These are phyloP conservation scores for Ametastegia equiseti DNA, from an alignment of 2,888 invertebrate species.

Conservation along the genomic window DNA sequence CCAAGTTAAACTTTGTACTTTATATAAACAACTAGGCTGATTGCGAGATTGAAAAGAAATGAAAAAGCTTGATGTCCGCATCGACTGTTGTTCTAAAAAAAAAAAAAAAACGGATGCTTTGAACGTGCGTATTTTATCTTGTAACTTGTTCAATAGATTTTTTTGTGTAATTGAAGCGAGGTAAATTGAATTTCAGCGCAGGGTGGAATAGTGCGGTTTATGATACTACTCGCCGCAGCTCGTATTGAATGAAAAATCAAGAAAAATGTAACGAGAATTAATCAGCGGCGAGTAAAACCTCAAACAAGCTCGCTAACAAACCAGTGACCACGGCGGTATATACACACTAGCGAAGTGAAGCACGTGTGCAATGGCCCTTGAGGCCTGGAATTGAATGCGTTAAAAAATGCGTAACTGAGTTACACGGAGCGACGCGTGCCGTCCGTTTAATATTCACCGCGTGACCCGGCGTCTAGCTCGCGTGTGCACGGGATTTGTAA, in stretches of 20 bases:
- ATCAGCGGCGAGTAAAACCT: slow-evolving; percentile 35
- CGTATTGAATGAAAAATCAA: slow-evolving; percentile 22
- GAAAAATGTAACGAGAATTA: slow-evolving; percentile 25
- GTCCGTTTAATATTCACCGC: slow-evolving; percentile 49
- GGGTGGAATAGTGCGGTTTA: too few species aligned
- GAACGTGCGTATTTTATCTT: background rate
- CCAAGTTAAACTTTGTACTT: too few species aligned
- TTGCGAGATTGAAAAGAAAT: too few species aligned
- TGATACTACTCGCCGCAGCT: background rate
- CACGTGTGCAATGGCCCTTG: slow-evolving; percentile 50
- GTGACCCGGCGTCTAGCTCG: slow-evolving; percentile 38
- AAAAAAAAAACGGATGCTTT: background rate
- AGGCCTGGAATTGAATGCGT: slow-evolving; percentile 48
- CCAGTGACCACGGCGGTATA: slow-evolving; percentile 26
- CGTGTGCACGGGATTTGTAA: slow-evolving; percentile 48
- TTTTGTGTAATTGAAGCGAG: background rate
- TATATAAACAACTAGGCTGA: too few species aligned
- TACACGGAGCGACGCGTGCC: slow-evolving; percentile 49
- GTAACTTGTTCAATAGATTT: background rate
- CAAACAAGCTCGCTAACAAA: slow-evolving; percentile 50
- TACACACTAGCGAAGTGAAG: background rate
- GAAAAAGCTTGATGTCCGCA: background rate
- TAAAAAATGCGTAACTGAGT: slow-evolving; percentile 52
- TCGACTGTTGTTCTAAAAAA: too few species aligned
- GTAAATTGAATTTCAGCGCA: background rate